Evolutionary conservation across 2,113 vertebrate genomes (phyloP).

Genomic region (Dissostichus mawsoni): DNA sequence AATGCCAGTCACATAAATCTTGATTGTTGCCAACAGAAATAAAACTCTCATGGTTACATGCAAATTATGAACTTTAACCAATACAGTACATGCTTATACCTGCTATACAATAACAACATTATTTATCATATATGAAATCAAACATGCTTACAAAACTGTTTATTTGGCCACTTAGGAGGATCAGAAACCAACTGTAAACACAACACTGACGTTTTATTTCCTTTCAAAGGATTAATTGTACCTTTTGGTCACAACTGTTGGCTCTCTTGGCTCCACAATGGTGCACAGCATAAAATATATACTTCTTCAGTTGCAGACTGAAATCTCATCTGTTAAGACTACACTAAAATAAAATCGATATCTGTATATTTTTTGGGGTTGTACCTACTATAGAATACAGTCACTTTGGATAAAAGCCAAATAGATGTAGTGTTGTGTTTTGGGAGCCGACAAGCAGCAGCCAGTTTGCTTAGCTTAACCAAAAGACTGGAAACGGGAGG

Average conservation of each 20-base stretch:
- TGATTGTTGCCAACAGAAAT: constrained; percentile 2
- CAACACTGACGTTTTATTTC: neutral
- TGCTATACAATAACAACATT: neutral
- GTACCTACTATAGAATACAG: neutral
- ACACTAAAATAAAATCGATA: neutral
- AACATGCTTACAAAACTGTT: neutral
- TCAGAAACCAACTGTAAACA: neutral
- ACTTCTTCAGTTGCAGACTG: neutral
- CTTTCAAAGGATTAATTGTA: neutral
- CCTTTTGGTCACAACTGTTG: neutral
- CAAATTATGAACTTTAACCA: neutral
- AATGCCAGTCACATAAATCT: constrained; percentile 5
- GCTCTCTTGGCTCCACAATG: neutral
- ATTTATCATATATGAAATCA: neutral
- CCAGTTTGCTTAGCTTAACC: neutral
- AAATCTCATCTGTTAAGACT: constrained; percentile 1
- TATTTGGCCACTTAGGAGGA: neutral
- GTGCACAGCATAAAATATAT: too few relatives aligned
- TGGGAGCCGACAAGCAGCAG: neutral
- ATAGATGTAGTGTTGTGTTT: neutral
- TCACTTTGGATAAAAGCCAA: neutral
- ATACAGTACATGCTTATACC: neutral
- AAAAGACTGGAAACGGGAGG: neutral
- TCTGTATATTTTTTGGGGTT: neutral
- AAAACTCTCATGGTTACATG: neutral